phyloP scores from a whole-genome alignment of 2,113 vertebrate species.

The Atlantisia rogersi region DNA sequence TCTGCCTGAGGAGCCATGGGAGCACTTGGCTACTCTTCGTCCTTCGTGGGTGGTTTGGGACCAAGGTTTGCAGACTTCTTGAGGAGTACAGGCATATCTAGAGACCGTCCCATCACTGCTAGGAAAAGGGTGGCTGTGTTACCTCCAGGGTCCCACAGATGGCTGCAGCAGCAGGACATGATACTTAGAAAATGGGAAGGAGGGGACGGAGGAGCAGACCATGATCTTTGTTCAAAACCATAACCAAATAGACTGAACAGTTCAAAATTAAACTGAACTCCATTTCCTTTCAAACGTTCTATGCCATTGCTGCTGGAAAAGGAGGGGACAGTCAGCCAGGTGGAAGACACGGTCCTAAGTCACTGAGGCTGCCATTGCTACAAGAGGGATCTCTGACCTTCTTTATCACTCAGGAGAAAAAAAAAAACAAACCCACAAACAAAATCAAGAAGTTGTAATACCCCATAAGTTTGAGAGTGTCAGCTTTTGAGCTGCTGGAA shows the following conservation, averaged over 20 bases:
- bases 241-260: not conserved
- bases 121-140: not conserved
- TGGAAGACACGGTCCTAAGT: not conserved
- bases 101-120: not conserved
- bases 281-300: not conserved
- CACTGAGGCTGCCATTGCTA: not conserved
- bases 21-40: not conserved
- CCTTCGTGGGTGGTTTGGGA: not conserved
- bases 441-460: not conserved
- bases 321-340: not conserved
- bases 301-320: not conserved
- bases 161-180: not conserved
- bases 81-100: not conserved
- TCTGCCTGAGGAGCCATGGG: accelerated
- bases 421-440: not conserved
- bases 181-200: not conserved
- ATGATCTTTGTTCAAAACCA: not conserved
- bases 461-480: not conserved
- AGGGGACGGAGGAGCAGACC: not conserved
- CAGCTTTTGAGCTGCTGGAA: not conserved
- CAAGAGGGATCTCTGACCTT: not conserved
- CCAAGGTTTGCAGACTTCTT: not conserved
- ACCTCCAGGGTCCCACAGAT: not conserved
- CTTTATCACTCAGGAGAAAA: not conserved
- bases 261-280: not conserved